phyloP scores from a whole-genome alignment of 2,113 vertebrate species.

The Colistium nudipinnis region DNA sequence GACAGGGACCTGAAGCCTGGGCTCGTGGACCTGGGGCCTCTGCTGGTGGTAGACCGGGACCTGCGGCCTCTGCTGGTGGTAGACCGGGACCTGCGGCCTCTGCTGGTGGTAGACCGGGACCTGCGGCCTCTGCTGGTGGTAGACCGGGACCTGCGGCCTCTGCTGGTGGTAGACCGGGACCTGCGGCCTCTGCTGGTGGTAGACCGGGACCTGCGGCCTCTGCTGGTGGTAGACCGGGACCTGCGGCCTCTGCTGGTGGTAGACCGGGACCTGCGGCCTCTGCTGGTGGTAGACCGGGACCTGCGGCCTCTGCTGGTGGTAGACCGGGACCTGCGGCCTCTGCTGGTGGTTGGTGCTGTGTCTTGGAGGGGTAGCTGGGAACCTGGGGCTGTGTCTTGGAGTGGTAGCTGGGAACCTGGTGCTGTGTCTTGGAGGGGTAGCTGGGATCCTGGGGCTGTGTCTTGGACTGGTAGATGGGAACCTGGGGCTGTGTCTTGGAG shows the following conservation, averaged over 20 bases:
- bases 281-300: no score
- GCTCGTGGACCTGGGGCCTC: no score
- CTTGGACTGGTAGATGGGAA: no score
- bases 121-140: rapidly evolving
- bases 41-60: no score
- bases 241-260: no score
- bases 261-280: not conserved
- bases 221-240: no score
- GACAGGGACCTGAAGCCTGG: no score
- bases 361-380: not conserved
- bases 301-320: not conserved
- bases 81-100: not conserved
- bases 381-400: not conserved
- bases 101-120: not conserved
- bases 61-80: not conserved
- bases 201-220: no score
- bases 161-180: not conserved
- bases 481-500: not conserved
- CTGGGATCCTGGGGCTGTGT: no score
- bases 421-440: no score
- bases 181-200: not conserved
- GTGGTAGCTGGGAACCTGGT: not conserved
- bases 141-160: not conserved
- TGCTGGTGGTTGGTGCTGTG: not conserved
- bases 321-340: not conserved